Evolutionary conservation across 2,797 vertebrate species (phyloP), one percentile per base, ranked within the genome.

Genomic region (Phataginus tetradactyla): DNA sequence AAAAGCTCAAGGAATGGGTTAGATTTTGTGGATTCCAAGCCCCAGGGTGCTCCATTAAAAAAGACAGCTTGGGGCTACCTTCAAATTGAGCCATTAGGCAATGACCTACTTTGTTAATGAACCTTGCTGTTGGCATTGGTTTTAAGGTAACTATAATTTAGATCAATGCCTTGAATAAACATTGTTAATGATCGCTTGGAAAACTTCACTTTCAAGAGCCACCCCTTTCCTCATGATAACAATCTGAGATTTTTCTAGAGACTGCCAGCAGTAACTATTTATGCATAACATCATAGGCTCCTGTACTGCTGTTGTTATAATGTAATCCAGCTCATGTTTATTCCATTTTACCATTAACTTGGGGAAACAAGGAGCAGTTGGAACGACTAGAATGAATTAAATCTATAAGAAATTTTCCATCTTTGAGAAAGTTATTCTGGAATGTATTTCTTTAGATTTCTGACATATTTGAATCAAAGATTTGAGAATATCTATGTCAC

Each of bases 261-360:
- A 74, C 1, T 3, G 81, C 57, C 57, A 66, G 4, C 15, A 49
- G 66, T 86, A 91, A 90, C 93, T 85, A 53, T 91, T 95, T 45
- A 42, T 79, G 74, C 83, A 34, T 29, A 93, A 90, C 66, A 85
- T 91, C 11, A 29, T 42, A 81, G 53, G 34, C 7, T 45, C 42
- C 29, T 14, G 5, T 55, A 59, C 66, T 69, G 90, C 87, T 90
- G 86, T 79, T 68, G 64, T 63, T 93, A 51, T 80, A 88, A 95
- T 61, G 61, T 59, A 92, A 90, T 88, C 61, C 63, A 68, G 51
- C 90, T 96, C 86, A 71, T 88, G 77, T 95, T 97, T 90, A 96
- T 96, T 66, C 85, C 66, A 77, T 77, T 96, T 89, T 96, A 90
- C 81, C 94, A 51, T 87, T 94, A 97, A 86, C 91, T 79, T 94